phyloP scores from a whole-genome alignment of 2,888 invertebrate genomes.

The Lomographa bimaculata region DNA sequence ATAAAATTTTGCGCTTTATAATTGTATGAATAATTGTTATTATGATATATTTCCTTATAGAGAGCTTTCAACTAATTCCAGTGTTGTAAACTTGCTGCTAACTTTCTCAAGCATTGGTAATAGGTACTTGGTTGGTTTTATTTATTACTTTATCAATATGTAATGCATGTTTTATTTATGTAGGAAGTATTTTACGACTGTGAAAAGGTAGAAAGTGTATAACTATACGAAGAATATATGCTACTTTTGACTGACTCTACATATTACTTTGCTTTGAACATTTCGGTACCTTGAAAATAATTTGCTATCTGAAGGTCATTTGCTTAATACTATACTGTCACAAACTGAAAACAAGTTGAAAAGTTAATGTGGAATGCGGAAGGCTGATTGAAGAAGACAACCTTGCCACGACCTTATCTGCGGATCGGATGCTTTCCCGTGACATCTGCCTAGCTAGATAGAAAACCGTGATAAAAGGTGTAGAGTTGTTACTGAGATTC shows the following conservation, averaged over 20 bases:
- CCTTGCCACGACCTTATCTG: constrained; percentile 22
- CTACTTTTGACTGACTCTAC: too few relatives aligned
- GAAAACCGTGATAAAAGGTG: constrained; percentile 46
- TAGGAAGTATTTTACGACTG: too few relatives aligned
- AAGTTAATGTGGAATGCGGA: constrained; percentile 21
- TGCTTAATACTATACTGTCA: too few relatives aligned
- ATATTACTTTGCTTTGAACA: too few relatives aligned
- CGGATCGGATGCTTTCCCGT: constrained; percentile 49
- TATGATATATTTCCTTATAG: constrained; percentile 7
- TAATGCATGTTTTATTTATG: too few relatives aligned
- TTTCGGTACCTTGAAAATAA: too few relatives aligned
- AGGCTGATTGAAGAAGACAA: constrained; percentile 17
- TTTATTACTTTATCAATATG: neutral
- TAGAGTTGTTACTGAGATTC: neutral
- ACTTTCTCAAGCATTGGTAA: constrained; percentile 11
- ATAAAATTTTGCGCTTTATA: too few relatives aligned
- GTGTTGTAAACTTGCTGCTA: constrained; percentile 1
- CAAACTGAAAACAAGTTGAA: constrained; percentile 5
- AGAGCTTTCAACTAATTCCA: constrained; percentile 8
- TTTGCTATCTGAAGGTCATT: too few relatives aligned
- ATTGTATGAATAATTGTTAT: too few relatives aligned
- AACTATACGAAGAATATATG: too few relatives aligned
- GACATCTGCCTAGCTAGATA: constrained; percentile 58
- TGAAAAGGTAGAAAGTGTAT: too few relatives aligned
- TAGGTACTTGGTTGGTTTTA: too few relatives aligned